These are phyloP conservation scores for Chloroceryle aenea DNA, from an alignment of 2,113 vertebrate genomes.

Conservation along the genomic window DNA sequence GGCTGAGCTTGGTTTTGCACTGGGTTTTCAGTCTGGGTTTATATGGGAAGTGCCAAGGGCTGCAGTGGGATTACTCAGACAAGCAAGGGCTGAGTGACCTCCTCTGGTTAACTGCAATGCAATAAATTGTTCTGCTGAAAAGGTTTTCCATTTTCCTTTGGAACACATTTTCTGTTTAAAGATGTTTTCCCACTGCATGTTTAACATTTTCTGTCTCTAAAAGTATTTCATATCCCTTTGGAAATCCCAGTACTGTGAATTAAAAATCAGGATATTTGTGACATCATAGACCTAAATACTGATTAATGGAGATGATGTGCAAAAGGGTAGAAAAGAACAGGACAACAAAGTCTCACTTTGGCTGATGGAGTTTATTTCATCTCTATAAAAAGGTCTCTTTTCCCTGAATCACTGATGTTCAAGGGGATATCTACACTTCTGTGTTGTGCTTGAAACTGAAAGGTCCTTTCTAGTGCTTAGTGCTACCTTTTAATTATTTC, in stretches of 20 bases:
- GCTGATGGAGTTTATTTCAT: conserved; percentile 24
- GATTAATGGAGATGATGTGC: background rate
- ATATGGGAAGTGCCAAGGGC: background rate
- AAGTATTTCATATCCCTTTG: background rate
- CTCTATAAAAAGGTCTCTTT: conserved; percentile 5
- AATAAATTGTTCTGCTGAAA: background rate
- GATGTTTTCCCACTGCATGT: background rate
- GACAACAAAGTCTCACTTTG: background rate
- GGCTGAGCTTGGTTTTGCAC: background rate
- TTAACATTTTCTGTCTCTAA: background rate
- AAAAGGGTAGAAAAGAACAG: background rate
- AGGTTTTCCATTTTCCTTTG: background rate
- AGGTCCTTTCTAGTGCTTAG: background rate
- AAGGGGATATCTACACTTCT: background rate
- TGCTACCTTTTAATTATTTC: conserved; percentile 28
- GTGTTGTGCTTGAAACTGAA: background rate
- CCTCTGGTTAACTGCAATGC: background rate
- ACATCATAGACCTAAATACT: background rate
- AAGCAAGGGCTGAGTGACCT: background rate
- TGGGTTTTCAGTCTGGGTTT: background rate
- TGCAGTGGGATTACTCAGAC: background rate
- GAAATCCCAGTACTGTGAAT: background rate
- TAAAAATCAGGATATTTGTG: background rate
- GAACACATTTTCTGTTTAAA: background rate
- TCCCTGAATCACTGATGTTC: conserved; percentile 7